Conservation (phyloP, 1,140 invertebrate species). For the Drosophila erecta region DNA sequence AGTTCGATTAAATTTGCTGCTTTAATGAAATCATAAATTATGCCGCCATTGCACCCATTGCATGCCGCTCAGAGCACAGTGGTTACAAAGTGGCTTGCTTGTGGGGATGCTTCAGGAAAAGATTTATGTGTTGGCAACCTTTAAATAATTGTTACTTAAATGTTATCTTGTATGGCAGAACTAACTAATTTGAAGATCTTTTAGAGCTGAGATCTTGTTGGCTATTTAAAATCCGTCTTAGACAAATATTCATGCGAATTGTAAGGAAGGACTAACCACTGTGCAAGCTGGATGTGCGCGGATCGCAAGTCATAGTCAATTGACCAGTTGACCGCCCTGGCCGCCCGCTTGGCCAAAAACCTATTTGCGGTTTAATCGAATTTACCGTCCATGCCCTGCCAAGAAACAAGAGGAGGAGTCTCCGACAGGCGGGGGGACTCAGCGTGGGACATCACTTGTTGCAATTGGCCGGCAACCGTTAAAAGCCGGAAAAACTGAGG, state of each 20-base stretch:
- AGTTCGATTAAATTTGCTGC: constrained; percentile 75
- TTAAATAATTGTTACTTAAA: no score
- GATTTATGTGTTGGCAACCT: background rate
- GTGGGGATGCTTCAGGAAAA: background rate
- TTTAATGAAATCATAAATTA: constrained; percentile 83
- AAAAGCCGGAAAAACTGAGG: constrained; percentile 32
- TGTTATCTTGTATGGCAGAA: no score
- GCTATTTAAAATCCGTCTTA: background rate
- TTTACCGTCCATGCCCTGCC: constrained; percentile 75
- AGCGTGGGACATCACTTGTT: constrained; percentile 68
- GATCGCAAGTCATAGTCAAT: constrained; percentile 57
- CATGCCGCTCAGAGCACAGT: constrained; percentile 3
- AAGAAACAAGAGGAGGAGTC: constrained; percentile 20
- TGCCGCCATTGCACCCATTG: constrained; percentile 52
- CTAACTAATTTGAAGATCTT: no score
- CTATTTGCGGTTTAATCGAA: constrained; percentile 81
- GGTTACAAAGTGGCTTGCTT: background rate
- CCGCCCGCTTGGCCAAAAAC: constrained; percentile 62
- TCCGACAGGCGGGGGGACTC: constrained; percentile 8
- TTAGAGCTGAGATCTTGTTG: no score
- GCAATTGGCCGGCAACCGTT: constrained; percentile 59
- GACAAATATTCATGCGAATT: background rate
- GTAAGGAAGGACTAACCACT: constrained; percentile 23
- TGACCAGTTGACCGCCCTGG: constrained; percentile 64
- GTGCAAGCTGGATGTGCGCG: constrained; percentile 22